Percentiles rank a stretch among this genome's conserved stretches.
Evolutionary conservation across 2,113 vertebrate species (phyloP).

Genomic region (Gymnogyps californianus): DNA sequence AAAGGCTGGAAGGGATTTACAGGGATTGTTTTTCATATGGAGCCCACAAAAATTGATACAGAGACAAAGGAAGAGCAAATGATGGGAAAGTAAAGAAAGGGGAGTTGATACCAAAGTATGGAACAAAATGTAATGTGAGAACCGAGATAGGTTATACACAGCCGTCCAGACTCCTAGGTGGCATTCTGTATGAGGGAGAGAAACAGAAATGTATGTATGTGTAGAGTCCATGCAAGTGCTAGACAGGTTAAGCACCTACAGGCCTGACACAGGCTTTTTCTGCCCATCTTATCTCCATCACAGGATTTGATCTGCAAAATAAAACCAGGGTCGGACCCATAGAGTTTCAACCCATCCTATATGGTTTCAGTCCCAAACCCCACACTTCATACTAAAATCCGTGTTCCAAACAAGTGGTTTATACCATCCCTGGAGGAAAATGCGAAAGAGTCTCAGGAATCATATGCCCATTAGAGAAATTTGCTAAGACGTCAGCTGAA

Average conservation of each 20-base stretch:
- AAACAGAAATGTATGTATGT: neutral
- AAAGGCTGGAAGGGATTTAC: neutral
- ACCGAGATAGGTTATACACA: neutral
- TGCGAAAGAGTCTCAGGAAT: neutral
- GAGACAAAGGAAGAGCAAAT: neutral
- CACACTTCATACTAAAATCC: neutral
- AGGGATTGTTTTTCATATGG: neutral
- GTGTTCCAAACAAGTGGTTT: neutral
- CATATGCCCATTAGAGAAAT: neutral
- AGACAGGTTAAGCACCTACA: neutral
- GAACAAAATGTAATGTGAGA: neutral
- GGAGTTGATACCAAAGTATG: neutral
- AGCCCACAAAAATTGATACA: neutral
- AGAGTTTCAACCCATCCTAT: neutral
- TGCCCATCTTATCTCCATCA: neutral
- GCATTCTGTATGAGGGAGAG: neutral
- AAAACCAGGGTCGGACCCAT: neutral
- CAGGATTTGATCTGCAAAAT: neutral
- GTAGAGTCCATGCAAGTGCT: neutral
- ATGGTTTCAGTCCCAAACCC: neutral
- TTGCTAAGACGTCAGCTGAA: neutral
- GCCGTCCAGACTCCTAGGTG: neutral
- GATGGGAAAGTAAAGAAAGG: neutral
- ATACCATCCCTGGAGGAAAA: neutral
- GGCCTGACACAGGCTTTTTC: neutral